Evolutionary conservation across 1,140 invertebrate genomes (phyloP).

Genomic region (Pseudomyrmex flavicornis): DNA sequence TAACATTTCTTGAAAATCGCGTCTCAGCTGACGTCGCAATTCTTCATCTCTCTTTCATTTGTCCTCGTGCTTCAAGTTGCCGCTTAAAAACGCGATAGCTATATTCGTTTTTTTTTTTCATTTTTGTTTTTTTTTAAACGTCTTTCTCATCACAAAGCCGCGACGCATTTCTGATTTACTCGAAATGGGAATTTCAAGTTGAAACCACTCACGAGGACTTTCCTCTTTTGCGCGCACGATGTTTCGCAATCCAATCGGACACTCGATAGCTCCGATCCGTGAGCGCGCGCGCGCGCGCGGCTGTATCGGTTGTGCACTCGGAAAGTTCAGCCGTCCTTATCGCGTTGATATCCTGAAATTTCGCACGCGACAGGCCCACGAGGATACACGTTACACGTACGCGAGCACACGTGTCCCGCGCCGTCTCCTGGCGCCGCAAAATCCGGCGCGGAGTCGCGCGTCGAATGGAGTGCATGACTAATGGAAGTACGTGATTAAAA

Average conservation of each 20-base stretch:
- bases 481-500: conserved; percentile 82
- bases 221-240: neutral
- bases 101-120: neutral
- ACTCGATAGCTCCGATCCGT: conserved; percentile 26
- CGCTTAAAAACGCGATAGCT: neutral
- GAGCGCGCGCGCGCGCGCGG: neutral
- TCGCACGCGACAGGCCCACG: conserved; percentile 5
- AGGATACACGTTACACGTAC: conserved; percentile 42
- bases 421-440: conserved; percentile 26
- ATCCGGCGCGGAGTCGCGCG: conserved; percentile 34
- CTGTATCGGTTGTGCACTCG: conserved; percentile 11
- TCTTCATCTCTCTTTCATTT: neutral
- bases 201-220: conserved; percentile 25
- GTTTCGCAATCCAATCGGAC: conserved; percentile 32
- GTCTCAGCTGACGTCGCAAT: conserved; percentile 1
- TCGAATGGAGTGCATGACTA: conserved; percentile 77
- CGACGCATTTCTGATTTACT: conserved; percentile 18
- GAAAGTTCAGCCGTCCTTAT: conserved; percentile 10
- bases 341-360: conserved; percentile 25
- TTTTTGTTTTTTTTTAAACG: neutral
- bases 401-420: conserved; percentile 4
- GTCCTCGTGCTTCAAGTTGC: neutral
- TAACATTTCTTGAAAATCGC: conserved; percentile 10
- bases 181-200: conserved; percentile 27
- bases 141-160: conserved; percentile 5